These are phyloP conservation scores for Rhagonycha lutea DNA, from an alignment of 2,888 invertebrate genomes.

Conservation along the genomic window DNA sequence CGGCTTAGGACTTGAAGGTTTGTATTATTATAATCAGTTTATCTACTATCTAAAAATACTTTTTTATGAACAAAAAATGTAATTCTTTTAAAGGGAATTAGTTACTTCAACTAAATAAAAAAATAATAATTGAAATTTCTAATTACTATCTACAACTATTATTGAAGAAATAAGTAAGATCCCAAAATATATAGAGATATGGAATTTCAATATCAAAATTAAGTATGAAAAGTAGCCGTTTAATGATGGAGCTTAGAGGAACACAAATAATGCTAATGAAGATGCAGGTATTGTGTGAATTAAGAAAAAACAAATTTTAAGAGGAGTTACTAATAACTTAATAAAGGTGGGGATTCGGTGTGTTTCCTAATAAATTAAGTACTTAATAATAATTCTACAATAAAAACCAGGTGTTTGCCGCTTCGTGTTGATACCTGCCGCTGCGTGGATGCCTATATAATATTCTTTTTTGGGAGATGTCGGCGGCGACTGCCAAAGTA, in stretches of 20 bases:
- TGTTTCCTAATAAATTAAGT: neutral
- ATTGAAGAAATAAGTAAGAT: no score
- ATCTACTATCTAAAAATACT: conserved; percentile 22
- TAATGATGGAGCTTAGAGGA: neutral
- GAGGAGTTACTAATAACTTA: neutral
- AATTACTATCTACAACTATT: no score
- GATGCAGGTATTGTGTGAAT: neutral
- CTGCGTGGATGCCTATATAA: conserved; percentile 11
- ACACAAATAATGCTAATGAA: neutral
- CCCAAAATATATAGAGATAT: neutral
- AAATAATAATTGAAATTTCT: neutral
- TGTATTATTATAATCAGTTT: conserved; percentile 29
- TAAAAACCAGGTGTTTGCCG: conserved; percentile 22
- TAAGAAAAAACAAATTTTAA: neutral
- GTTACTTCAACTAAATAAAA: neutral
- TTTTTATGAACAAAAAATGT: neutral
- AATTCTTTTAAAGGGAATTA: conserved; percentile 14
- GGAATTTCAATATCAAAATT: neutral
- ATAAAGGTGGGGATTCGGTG: neutral
- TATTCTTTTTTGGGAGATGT: conserved; percentile 26
- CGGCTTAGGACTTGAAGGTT: conserved; percentile 27
- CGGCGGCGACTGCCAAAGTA: conserved; percentile 28
- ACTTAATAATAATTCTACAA: neutral
- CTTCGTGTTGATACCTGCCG: conserved; percentile 24
- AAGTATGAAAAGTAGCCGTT: neutral